Evolutionary conservation across 2,888 invertebrate species (phyloP).

Genomic region (Euzophera pinguis): DNA sequence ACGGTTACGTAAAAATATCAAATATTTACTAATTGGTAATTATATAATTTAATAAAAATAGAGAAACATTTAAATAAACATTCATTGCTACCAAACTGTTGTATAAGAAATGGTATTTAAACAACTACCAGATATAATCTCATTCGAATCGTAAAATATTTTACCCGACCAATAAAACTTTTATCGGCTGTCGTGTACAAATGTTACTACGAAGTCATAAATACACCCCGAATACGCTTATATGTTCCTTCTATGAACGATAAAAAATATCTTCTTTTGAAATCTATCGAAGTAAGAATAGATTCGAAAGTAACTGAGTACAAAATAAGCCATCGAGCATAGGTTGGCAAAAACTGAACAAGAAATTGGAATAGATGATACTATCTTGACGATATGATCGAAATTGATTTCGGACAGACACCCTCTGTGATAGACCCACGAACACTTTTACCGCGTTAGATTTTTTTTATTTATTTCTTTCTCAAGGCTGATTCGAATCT

Average conservation of each 20-base stretch:
- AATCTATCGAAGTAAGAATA: not conserved
- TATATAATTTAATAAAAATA: too few relatives aligned
- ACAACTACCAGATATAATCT: slow-evolving; percentile 34
- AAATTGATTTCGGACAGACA: too few relatives aligned
- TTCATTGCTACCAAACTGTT: too few relatives aligned
- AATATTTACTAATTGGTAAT: too few relatives aligned
- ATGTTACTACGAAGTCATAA: slow-evolving; percentile 49
- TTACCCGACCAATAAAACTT: slow-evolving; percentile 57
- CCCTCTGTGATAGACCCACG: not conserved
- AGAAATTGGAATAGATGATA: not conserved
- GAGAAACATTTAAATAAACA: too few relatives aligned
- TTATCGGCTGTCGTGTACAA: slow-evolving; percentile 41
- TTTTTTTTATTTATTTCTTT: too few relatives aligned
- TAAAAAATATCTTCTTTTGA: not conserved
- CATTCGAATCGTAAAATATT: slow-evolving; percentile 52
- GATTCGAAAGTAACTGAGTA: not conserved
- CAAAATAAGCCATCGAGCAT: not conserved
- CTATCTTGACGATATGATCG: not conserved
- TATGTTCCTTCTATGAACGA: slow-evolving; percentile 22
- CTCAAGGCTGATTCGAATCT: too few relatives aligned
- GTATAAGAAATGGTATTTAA: slow-evolving; percentile 4
- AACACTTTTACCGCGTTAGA: too few relatives aligned
- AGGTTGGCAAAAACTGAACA: not conserved
- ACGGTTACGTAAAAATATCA: too few relatives aligned
- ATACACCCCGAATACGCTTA: slow-evolving; percentile 48